Conservation (phyloP, 64 coral and sea anemone species). For the Stichodactyla mertensii region DNA sequence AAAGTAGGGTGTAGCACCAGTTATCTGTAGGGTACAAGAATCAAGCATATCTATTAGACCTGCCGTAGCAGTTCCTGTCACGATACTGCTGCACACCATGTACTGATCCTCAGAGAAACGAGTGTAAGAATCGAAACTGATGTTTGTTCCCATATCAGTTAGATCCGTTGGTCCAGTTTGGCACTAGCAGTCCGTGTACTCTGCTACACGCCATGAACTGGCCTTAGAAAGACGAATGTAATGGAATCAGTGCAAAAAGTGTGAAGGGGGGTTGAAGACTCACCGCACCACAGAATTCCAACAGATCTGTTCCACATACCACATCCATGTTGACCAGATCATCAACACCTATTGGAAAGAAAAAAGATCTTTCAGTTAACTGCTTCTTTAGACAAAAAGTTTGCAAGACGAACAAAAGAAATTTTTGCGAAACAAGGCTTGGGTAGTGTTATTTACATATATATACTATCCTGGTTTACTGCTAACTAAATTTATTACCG, state of each 20-base stretch:
- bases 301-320: constrained; percentile 81
- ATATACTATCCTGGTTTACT: background rate
- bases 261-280: background rate
- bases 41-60: constrained; percentile 10
- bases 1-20: constrained; percentile 86
- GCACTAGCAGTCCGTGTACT: too few relatives aligned
- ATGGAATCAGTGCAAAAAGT: background rate
- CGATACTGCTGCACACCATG: too few relatives aligned
- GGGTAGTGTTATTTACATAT: too few relatives aligned
- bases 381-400: background rate
- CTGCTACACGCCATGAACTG: too few relatives aligned
- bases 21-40: constrained; percentile 54
- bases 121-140: too few relatives aligned
- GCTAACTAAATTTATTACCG: constrained; percentile 29
- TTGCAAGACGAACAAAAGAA: too few relatives aligned
- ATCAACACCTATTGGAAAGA: constrained; percentile 55
- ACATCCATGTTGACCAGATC: constrained; percentile 74
- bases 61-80: constrained; percentile 13
- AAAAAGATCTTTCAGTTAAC: background rate
- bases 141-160: too few relatives aligned
- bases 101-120: too few relatives aligned
- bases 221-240: background rate
- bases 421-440: too few relatives aligned
- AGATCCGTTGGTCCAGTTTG: too few relatives aligned
- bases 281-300: constrained; percentile 79